Evolutionary conservation across 2,797 vertebrate species (phyloP), one percentile per base, ranked within the genome.

Genomic region (Sebastes matsubarae): DNA sequence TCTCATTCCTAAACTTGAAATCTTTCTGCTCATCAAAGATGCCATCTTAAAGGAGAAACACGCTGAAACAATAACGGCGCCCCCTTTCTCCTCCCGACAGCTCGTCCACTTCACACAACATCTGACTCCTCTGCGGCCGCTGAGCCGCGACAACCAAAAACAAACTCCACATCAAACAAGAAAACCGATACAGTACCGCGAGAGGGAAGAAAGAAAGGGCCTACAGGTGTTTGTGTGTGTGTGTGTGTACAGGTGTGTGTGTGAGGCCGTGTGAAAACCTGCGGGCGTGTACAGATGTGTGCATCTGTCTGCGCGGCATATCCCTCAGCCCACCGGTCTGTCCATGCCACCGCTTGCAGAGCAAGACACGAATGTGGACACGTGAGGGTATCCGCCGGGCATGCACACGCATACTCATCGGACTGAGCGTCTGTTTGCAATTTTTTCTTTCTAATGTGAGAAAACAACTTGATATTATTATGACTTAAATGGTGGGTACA

Each of bases 401-500:
- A 77, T 85, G 81, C 61, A 38, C 25, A 50, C 1, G 13, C 82
- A 34, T n/a, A 68, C 63, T 79, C 32, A 74, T 13, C 54, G 46
- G 57, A 71, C 75, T 9, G 14, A 38, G 13, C 30, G 50, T 52
- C 77, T 82, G 76, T 60, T 72, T 71, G 73, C 74, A 79, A 58
- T 87, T 84, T 72, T 27, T 60, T 38, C 66, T 77, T 61, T 68
- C 78, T 67, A 4, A 61, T 79, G 75, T 74, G 82, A 88, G 78
- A 92, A 91, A 91, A 89, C 75, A 88, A 87, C 75, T 70, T 74
- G 36, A 88, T 88, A 86, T 87, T 87, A 82, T 89, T 76, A 84
- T 87, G 87, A 79, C 69, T 87, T 75, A 78, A 89, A 88, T 70
- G 75, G 83, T 52, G 86, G 85, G 84, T 81, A 60, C 68, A 79